Evolutionary conservation across 1,140 invertebrate genomes (phyloP).

Genomic region (Drosophila sproati): DNA sequence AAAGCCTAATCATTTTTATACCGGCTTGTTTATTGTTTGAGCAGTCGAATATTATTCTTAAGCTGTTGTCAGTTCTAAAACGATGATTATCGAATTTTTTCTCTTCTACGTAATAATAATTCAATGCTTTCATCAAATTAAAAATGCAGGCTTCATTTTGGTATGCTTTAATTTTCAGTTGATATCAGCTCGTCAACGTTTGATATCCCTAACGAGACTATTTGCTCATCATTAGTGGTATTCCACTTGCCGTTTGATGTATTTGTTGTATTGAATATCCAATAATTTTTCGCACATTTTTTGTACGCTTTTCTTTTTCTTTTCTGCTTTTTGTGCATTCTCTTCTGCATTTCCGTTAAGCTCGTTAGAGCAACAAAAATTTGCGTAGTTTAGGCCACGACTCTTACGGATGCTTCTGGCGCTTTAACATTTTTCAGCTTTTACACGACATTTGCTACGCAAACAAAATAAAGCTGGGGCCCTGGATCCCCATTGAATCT

Average conservation of each 20-base stretch:
- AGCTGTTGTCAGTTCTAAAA: too few species aligned
- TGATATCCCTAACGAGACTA: conserved; percentile 56
- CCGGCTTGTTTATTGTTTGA: too few species aligned
- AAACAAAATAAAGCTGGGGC: conserved; percentile 56
- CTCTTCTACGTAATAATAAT: neutral
- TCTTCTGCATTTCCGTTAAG: conserved; percentile 57
- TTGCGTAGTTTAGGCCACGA: conserved; percentile 38
- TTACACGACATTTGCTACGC: conserved; percentile 62
- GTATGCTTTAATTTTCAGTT: conserved; percentile 24
- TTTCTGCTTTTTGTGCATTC: conserved; percentile 37
- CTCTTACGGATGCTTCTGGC: conserved; percentile 20
- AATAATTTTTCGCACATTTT: conserved; percentile 47
- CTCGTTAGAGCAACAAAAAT: conserved; percentile 55
- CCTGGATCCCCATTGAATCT: conserved; percentile 1
- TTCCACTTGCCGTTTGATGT: conserved; percentile 8
- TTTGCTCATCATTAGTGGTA: conserved; percentile 65
- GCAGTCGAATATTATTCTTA: too few species aligned
- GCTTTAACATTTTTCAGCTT: conserved; percentile 50
- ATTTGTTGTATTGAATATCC: conserved; percentile 47
- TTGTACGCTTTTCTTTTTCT: conserved; percentile 8
- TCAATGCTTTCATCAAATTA: neutral
- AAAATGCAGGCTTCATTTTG: neutral
- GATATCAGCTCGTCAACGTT: conserved; percentile 34
- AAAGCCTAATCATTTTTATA: too few species aligned
- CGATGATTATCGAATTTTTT: too few species aligned